These are phyloP conservation scores for Cynodonichthys magdalenae DNA, from an alignment of 2,797 vertebrate species.

Conservation along the genomic window DNA sequence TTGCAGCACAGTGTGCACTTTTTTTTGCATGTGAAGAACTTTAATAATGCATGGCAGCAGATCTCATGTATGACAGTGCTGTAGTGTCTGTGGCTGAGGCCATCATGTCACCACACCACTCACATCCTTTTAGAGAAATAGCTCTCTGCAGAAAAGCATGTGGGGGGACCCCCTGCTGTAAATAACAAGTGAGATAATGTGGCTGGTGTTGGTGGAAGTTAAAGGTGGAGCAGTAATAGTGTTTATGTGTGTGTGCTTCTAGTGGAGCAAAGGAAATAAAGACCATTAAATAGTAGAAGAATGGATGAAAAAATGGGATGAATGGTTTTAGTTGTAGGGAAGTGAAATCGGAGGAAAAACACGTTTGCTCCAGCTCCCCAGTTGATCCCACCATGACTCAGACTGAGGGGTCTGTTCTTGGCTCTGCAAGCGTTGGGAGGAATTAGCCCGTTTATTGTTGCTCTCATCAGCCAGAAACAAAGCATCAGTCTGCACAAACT, in stretches of 20 bases:
- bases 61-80: constrained; percentile 43
- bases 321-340: constrained; percentile 14
- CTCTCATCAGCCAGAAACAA: constrained; percentile 59
- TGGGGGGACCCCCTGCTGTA: constrained; percentile 25
- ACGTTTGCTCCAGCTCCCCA: constrained; percentile 56
- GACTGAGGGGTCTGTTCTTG: constrained; percentile 62
- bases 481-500: constrained; percentile 61
- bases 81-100: constrained; percentile 39
- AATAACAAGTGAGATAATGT: constrained; percentile 36
- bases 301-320: constrained; percentile 18
- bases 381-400: constrained; percentile 70
- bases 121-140: constrained; percentile 32
- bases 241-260: constrained; percentile 18
- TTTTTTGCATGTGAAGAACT: constrained; percentile 19
- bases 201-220: constrained; percentile 29
- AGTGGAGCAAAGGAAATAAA: constrained; percentile 5
- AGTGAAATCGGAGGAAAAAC: constrained; percentile 57
- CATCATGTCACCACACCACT: constrained; percentile 38
- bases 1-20: not conserved
- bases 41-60: constrained; percentile 61
- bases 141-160: constrained; percentile 14
- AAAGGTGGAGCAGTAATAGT: constrained; percentile 37
- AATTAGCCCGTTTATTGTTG: constrained; percentile 68
- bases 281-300: constrained; percentile 5
- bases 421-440: constrained; percentile 47